Percentiles rank a stretch among this genome's conserved stretches.
These are phyloP conservation scores for Sebastes kiyomatsui DNA, from an alignment of 2,797 vertebrate genomes.

Conservation along the genomic window DNA sequence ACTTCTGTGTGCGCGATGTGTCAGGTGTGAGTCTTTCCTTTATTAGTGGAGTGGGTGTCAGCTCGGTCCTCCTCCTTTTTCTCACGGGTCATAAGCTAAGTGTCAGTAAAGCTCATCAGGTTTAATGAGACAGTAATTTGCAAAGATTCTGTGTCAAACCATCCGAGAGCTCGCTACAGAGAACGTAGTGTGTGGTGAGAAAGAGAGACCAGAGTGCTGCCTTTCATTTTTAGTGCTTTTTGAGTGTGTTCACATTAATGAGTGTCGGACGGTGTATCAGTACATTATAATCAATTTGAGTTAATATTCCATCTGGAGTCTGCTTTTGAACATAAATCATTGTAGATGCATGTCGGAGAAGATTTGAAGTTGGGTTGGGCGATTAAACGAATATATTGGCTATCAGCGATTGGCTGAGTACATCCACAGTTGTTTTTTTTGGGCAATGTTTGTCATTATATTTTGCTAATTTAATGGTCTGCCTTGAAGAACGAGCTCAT, in stretches of 20 bases:
- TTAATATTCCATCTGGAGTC: background rate
- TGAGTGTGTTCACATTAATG: background rate
- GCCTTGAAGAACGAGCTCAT: too few species aligned
- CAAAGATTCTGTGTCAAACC: slow-evolving; percentile 47
- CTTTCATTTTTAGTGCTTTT: background rate
- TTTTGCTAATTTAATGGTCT: too few species aligned
- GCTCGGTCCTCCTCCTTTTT: slow-evolving; percentile 1
- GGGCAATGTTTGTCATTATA: too few species aligned
- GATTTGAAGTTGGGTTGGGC: background rate
- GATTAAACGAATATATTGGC: too few species aligned
- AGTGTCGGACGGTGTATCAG: background rate
- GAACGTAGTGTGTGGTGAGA: background rate
- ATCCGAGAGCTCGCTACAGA: slow-evolving; percentile 5
- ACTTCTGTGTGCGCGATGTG: background rate
- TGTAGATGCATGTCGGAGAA: background rate
- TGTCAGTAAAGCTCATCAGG: slow-evolving; percentile 42
- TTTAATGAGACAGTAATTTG: slow-evolving; percentile 63
- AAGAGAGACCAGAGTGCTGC: background rate
- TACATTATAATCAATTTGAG: slow-evolving; percentile 4
- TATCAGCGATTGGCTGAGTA: too few species aligned
- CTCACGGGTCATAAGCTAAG: slow-evolving; percentile 40
- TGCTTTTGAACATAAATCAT: background rate
- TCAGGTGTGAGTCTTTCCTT: background rate
- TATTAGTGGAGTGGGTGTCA: background rate
- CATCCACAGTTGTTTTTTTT: too few species aligned